A percentile compares a stretch with the other conserved stretches of the same genome.
Conservation (phyloP, 2,888 invertebrate genomes). For the Andrena praecox region DNA sequence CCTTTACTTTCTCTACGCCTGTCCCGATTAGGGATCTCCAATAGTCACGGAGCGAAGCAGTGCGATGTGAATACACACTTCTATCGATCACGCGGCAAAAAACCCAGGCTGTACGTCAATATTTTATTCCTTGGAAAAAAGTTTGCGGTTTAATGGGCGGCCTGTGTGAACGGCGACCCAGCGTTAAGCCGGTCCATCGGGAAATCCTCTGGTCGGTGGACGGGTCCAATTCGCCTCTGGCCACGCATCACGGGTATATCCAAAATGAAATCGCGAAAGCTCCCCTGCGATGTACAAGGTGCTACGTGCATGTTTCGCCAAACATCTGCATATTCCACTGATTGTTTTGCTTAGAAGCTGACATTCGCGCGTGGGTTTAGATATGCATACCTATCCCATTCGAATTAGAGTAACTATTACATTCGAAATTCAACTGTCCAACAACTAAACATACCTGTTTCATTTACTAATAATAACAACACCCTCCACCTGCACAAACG, state of each 20-base stretch:
- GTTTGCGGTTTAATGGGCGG: constrained; percentile 29
- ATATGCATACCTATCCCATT: no score
- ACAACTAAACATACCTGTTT: no score
- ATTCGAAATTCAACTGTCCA: no score
- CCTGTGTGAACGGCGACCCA: constrained; percentile 6
- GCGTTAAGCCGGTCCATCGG: constrained; percentile 36
- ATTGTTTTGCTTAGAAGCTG: no score
- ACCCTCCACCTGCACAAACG: no score
- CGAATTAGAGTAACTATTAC: no score
- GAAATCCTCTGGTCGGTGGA: constrained; percentile 30
- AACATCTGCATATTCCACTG: background rate
- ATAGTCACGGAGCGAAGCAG: background rate
- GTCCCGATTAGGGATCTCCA: background rate
- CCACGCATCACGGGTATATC: constrained; percentile 14
- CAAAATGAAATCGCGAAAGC: constrained; percentile 32
- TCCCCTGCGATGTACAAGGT: background rate
- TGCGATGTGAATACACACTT: background rate
- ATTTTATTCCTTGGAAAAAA: constrained; percentile 18
- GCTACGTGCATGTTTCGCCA: background rate
- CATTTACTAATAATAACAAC: no score
- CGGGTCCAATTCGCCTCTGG: constrained; percentile 19
- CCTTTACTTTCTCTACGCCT: no score
- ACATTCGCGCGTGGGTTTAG: no score
- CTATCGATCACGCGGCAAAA: background rate
- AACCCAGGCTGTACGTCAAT: background rate